Evolutionary conservation across 2,113 vertebrate genomes (phyloP).

Genomic region (Haliaeetus leucogaster): DNA sequence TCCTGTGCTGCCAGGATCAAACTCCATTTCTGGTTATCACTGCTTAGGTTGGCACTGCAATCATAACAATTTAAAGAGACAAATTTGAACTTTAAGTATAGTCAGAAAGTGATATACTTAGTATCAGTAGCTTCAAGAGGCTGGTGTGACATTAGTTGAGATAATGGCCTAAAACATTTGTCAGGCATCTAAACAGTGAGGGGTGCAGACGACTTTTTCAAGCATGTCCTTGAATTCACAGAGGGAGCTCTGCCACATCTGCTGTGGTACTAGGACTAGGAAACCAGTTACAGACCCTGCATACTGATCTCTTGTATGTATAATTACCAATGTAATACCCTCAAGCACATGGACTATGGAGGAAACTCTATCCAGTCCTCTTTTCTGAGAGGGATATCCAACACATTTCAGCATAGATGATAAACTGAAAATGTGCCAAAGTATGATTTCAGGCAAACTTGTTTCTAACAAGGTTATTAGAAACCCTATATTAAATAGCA

Average conservation of each 20-base stretch:
- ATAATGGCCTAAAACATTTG: neutral
- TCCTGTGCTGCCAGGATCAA: neutral
- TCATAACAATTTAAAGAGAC: neutral
- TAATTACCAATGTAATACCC: neutral
- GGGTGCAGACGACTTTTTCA: neutral
- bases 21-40: neutral
- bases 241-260: neutral
- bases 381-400: neutral
- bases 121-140: neutral
- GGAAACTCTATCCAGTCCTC: neutral
- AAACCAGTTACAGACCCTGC: neutral
- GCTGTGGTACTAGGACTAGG: neutral
- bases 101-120: neutral
- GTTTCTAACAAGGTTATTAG: neutral
- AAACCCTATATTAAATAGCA: neutral
- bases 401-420: neutral
- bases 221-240: neutral
- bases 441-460: neutral
- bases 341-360: neutral
- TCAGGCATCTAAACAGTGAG: neutral
- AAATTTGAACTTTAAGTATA: neutral
- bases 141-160: fast-evolving
- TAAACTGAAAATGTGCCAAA: neutral
- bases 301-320: neutral
- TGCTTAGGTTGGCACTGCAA: neutral